Evolutionary conservation across 1,140 invertebrate species (phyloP).

Genomic region (Hermetia illucens): DNA sequence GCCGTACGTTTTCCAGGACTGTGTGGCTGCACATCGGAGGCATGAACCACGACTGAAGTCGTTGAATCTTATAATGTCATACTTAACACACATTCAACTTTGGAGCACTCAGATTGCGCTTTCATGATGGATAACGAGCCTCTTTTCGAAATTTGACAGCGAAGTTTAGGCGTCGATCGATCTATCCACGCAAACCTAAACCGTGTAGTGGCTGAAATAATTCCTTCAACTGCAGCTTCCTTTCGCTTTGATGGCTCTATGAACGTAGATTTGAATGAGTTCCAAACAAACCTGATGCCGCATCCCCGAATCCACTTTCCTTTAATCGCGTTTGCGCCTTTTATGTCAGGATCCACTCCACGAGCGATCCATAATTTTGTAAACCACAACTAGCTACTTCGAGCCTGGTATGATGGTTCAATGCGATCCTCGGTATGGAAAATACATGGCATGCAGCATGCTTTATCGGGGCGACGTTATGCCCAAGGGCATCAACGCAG

Average conservation of each 20-base stretch:
- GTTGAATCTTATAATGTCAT: constrained; percentile 73
- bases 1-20: too few species aligned
- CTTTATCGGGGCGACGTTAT: constrained; percentile 52
- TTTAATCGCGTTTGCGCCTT: constrained; percentile 59
- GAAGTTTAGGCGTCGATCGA: constrained; percentile 47
- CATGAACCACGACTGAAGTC: constrained; percentile 54
- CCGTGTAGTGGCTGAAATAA: constrained; percentile 46
- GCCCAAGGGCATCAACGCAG: constrained; percentile 61
- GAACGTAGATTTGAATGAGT: constrained; percentile 65
- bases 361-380: constrained; percentile 44
- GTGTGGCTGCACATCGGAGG: too few species aligned
- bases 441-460: constrained; percentile 57
- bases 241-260: constrained; percentile 61
- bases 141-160: constrained; percentile 58
- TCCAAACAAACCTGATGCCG: constrained; percentile 51
- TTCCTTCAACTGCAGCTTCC: constrained; percentile 56
- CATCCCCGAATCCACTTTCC: constrained; percentile 58
- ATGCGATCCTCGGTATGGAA: constrained; percentile 44
- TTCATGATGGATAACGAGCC: constrained; percentile 71
- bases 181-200: constrained; percentile 59
- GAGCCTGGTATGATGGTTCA: constrained; percentile 62
- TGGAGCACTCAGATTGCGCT: constrained; percentile 55
- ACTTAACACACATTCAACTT: constrained; percentile 52
- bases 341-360: constrained; percentile 51
- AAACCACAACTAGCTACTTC: constrained; percentile 59